A percentile compares a stretch with the other conserved stretches of the same genome.
Conservation (phyloP, 2,113 vertebrate species). For the Atrichornis clamosus region DNA sequence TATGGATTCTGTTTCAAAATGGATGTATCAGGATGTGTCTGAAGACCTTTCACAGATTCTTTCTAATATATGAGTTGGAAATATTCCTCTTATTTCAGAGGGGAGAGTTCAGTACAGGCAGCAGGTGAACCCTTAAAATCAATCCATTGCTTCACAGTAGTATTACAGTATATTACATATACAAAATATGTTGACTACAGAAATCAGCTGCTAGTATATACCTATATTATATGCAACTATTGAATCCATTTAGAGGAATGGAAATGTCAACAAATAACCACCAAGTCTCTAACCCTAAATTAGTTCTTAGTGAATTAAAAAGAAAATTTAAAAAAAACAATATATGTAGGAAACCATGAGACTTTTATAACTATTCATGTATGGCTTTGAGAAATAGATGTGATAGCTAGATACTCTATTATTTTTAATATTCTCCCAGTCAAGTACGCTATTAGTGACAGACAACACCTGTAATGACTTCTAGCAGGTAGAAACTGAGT, state of each 20-base stretch:
- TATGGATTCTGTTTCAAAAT: neutral
- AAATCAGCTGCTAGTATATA: neutral
- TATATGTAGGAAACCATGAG: neutral
- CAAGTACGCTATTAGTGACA: neutral
- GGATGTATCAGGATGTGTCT: neutral
- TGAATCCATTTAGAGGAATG: neutral
- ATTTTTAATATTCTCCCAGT: neutral
- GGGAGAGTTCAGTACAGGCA: neutral
- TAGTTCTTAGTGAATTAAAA: neutral
- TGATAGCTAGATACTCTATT: neutral
- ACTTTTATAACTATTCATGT: neutral
- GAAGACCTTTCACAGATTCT: neutral
- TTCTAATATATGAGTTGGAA: neutral
- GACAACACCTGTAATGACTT: neutral
- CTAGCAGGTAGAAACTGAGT: neutral
- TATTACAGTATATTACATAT: neutral
- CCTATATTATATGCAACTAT: neutral
- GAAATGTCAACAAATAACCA: neutral
- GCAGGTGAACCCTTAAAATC: neutral
- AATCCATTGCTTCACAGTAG: neutral
- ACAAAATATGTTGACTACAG: neutral
- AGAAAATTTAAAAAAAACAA: neutral
- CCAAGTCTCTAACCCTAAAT: neutral
- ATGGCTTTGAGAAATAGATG: neutral
- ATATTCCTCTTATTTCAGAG: neutral